Evolutionary conservation across 2,797 vertebrate genomes (phyloP).

Genomic region (Mionectes olivaceus): DNA sequence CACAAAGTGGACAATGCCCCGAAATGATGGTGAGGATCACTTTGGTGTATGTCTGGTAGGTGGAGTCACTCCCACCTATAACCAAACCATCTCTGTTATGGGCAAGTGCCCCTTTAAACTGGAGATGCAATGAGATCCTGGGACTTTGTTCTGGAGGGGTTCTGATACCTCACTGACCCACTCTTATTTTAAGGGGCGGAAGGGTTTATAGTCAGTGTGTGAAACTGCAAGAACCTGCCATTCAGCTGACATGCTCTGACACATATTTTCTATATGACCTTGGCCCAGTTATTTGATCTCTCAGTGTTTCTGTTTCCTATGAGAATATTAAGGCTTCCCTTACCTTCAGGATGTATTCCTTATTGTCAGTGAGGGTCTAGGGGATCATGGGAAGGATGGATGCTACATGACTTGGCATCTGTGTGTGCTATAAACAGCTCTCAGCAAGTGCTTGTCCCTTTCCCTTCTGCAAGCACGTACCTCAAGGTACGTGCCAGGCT

Average conservation of each 20-base stretch:
- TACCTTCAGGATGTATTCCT: background rate
- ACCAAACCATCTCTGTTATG: background rate
- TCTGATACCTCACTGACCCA: background rate
- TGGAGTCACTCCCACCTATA: rapidly evolving
- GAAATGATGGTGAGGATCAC: background rate
- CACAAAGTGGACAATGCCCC: background rate
- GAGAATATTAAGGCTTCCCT: background rate
- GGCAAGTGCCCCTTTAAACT: background rate
- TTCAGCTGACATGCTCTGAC: background rate
- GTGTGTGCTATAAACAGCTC: background rate
- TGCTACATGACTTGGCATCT: background rate
- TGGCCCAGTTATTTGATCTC: background rate
- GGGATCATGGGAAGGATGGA: background rate
- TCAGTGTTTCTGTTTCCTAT: background rate
- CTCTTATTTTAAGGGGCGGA: background rate
- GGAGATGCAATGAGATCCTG: background rate
- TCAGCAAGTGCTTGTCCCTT: background rate
- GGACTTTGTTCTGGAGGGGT: background rate
- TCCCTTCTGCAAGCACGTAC: background rate
- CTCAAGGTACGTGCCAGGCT: background rate
- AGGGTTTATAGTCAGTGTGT: background rate
- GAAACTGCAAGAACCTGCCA: background rate
- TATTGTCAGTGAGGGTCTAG: background rate
- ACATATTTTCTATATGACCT: background rate
- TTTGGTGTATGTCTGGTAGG: background rate